A percentile compares a stretch with the other conserved stretches of the same genome.
These are phyloP conservation scores for Conistra vaccinii DNA, from an alignment of 2,888 invertebrate genomes.

Conservation along the genomic window DNA sequence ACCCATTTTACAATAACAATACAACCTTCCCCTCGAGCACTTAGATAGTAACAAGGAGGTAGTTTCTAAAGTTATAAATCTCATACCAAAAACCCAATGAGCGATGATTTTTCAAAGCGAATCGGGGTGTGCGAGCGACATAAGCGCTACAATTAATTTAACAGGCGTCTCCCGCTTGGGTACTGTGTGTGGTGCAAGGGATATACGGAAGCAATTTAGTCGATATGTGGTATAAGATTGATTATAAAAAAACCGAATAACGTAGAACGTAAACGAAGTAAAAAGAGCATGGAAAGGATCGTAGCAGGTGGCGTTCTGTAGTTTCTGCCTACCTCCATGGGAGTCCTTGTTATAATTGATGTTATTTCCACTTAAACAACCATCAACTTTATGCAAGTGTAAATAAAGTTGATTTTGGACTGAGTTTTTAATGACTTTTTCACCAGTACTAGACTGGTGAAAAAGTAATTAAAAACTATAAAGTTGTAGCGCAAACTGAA, in stretches of 20 bases:
- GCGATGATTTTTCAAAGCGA: constrained; percentile 88
- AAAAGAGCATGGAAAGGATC: not conserved
- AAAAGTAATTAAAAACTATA: no score
- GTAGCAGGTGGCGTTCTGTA: not conserved
- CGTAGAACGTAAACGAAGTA: no score
- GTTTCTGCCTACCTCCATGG: no score
- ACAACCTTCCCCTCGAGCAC: constrained; percentile 34
- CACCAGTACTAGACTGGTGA: no score
- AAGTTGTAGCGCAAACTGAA: no score
- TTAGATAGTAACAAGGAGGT: constrained; percentile 60
- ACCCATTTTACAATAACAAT: constrained; percentile 38
- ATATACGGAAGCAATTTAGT: constrained; percentile 3
- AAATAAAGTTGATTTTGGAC: no score
- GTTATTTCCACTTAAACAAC: no score
- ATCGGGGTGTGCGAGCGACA: constrained; percentile 83
- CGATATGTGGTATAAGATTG: not conserved
- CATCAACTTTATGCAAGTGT: no score
- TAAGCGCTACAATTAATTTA: constrained; percentile 88
- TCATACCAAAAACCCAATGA: constrained; percentile 76
- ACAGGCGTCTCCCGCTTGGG: constrained; percentile 75
- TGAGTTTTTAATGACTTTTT: no score
- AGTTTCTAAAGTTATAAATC: constrained; percentile 75
- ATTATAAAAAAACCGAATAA: not conserved
- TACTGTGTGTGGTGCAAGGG: constrained; percentile 32
- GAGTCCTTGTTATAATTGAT: no score